Percentiles rank a stretch among this genome's conserved stretches.
Conservation (phyloP, 2,888 invertebrate genomes). For the Orgyia antiqua region DNA sequence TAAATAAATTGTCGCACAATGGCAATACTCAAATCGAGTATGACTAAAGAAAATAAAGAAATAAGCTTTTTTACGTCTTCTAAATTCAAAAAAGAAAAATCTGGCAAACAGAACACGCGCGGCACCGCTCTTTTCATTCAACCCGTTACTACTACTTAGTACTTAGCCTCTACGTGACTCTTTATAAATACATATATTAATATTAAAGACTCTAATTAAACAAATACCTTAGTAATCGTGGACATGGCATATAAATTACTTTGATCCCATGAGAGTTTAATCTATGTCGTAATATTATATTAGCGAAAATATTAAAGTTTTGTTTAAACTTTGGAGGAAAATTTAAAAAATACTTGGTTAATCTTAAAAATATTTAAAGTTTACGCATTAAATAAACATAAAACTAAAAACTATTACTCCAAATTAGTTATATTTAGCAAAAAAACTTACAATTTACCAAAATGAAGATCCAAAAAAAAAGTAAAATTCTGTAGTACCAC, state of each 20-base stretch:
- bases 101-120: too few species aligned
- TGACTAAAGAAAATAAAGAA: too few species aligned
- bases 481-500: slow-evolving; percentile 5
- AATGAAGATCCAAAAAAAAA: too few species aligned
- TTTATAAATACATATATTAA: not conserved
- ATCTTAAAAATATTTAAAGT: not conserved
- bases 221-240: slow-evolving; percentile 1
- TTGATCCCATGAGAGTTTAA: slow-evolving; percentile 7
- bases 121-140: slow-evolving; percentile 1
- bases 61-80: too few species aligned
- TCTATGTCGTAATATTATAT: not conserved
- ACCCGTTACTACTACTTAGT: slow-evolving; percentile 2
- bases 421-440: too few species aligned
- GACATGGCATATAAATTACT: slow-evolving; percentile 1
- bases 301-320: too few species aligned
- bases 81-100: too few species aligned
- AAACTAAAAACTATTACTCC: too few species aligned
- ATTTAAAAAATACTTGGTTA: not conserved
- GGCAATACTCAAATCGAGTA: too few species aligned
- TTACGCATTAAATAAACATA: too few species aligned
- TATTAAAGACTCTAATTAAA: slow-evolving; percentile 5
- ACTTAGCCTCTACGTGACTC: slow-evolving; percentile 4
- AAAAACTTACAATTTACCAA: too few species aligned
- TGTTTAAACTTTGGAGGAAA: not conserved
- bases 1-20: too few species aligned